Conservation (phyloP, 2,797 vertebrate species). For the Dendrocincla tyrannina region DNA sequence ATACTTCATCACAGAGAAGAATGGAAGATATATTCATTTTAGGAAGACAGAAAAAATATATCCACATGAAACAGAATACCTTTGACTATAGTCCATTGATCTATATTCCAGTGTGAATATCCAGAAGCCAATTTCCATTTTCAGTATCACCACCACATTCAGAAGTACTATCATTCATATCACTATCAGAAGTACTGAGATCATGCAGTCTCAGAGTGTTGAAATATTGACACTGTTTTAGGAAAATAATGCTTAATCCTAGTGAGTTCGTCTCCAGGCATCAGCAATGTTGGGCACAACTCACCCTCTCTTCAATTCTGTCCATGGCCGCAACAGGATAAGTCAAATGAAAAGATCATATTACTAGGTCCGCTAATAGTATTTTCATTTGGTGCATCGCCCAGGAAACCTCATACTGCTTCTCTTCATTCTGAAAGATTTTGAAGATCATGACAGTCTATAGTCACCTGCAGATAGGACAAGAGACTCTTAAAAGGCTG, state of each 20-base stretch:
- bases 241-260: not conserved
- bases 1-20: not conserved
- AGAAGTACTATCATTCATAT: not conserved
- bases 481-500: not conserved
- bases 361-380: not conserved
- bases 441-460: not conserved
- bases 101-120: not conserved
- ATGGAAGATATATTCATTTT: not conserved
- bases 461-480: not conserved
- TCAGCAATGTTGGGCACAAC: not conserved
- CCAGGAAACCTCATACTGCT: not conserved
- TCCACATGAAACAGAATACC: not conserved
- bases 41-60: not conserved
- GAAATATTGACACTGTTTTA: not conserved
- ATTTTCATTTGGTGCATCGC: not conserved
- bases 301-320: not conserved
- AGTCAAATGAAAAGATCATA: not conserved
- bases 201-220: not conserved
- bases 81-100: not conserved
- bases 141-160: not conserved
- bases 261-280: not conserved
- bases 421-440: not conserved
- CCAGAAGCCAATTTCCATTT: not conserved
- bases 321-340: not conserved
- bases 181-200: no score